A percentile compares a stretch with the other conserved stretches of the same genome.
Conservation (phyloP, 2,797 vertebrate genomes). For the Sebastes taczanowskii region DNA sequence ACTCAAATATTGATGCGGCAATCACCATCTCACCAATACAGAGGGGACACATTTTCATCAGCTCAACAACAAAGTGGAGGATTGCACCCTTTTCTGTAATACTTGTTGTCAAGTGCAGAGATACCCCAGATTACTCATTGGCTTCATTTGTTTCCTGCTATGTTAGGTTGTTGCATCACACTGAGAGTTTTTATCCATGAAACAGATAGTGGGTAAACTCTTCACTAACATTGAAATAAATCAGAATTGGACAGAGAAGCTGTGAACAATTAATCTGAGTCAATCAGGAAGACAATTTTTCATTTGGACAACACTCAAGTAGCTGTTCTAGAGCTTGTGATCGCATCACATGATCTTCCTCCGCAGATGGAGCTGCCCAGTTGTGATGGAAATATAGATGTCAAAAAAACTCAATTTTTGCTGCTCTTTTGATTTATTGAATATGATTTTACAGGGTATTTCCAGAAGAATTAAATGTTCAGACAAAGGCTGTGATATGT, state of each 20-base stretch:
- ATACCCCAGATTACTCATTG: slow-evolving; percentile 4
- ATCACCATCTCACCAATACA: slow-evolving; percentile 62
- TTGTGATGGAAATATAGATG: not conserved
- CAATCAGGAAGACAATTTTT: not conserved
- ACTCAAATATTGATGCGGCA: slow-evolving; percentile 81
- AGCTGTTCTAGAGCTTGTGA: not conserved
- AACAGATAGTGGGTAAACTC: not conserved
- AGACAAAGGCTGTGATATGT: too few species aligned
- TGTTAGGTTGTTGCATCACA: slow-evolving; percentile 52
- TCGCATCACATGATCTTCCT: not conserved
- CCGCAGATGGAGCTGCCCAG: not conserved
- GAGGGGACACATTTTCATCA: slow-evolving; percentile 26
- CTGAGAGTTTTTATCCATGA: not conserved
- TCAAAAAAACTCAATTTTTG: not conserved
- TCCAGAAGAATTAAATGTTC: too few species aligned
- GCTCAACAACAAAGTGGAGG: not conserved
- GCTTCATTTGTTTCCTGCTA: slow-evolving; percentile 29
- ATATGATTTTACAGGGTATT: not conserved
- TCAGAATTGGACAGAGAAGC: not conserved
- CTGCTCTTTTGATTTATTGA: not conserved
- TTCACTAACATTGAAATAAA: not conserved
- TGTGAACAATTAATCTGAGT: not conserved
- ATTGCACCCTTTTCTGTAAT: slow-evolving; percentile 46
- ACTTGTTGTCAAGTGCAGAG: slow-evolving; percentile 16
- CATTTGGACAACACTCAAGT: not conserved